Evolutionary conservation across 2,113 vertebrate species (phyloP).

Genomic region (Psittacus erithacus): DNA sequence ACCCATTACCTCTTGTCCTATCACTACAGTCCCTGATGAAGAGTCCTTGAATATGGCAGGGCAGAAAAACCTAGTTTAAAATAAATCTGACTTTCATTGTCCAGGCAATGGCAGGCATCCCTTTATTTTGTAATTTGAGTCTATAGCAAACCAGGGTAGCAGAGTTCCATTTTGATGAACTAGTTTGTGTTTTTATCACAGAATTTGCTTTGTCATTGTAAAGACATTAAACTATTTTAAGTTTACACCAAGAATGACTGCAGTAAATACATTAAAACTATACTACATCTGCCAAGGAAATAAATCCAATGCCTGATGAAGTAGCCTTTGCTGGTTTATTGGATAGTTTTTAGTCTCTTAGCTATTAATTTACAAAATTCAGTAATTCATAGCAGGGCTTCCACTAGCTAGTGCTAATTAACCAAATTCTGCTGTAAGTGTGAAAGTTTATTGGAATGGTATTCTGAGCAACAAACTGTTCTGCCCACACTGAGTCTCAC

Average conservation of each 20-base stretch:
- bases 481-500: neutral
- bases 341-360: neutral
- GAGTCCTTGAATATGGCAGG: neutral
- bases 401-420: neutral
- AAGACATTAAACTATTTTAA: neutral
- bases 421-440: neutral
- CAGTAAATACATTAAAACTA: neutral
- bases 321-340: neutral
- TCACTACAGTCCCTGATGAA: neutral
- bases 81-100: neutral
- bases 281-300: neutral
- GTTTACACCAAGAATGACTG: neutral
- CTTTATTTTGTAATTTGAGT: neutral
- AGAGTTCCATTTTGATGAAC: neutral
- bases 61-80: neutral
- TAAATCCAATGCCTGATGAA: neutral
- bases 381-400: neutral
- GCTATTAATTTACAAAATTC: neutral
- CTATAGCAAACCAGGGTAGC: fast-evolving
- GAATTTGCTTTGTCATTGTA: neutral
- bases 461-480: neutral
- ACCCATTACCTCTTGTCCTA: neutral
- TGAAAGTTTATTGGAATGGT: neutral
- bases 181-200: neutral
- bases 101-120: neutral